Evolutionary conservation across 2,113 vertebrate species (phyloP).

Genomic region (Cryptomyrus ogoouensis): DNA sequence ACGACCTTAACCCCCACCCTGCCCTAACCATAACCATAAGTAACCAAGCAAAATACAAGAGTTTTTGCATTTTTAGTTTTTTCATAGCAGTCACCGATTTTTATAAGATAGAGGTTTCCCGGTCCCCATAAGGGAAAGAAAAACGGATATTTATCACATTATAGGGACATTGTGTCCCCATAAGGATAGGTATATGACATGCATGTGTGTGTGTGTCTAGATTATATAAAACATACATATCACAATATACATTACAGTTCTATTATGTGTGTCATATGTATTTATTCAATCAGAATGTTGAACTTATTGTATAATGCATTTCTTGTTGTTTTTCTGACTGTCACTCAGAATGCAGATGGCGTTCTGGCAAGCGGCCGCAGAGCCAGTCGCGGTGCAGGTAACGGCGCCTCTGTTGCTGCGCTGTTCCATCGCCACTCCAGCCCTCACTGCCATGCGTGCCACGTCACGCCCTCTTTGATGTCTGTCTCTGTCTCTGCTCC

Average conservation of each 20-base stretch:
- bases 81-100: no score
- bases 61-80: no score
- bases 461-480: constrained; percentile 10
- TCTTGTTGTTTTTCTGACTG: neutral
- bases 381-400: neutral
- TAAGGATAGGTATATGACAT: no score
- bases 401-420: neutral
- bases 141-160: no score
- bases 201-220: neutral
- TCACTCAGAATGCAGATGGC: neutral
- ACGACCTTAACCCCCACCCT: no score
- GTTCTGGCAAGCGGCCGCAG: neutral
- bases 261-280: neutral
- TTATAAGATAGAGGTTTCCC: no score
- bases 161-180: no score
- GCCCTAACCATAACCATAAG: no score
- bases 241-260: neutral
- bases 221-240: neutral
- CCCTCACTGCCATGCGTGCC: neutral
- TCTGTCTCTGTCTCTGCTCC: neutral
- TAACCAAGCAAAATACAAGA: no score
- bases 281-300: neutral
- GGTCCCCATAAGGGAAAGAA: no score
- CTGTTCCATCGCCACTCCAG: neutral
- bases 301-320: neutral